Percentiles rank a stretch among this genome's conserved stretches.
Evolutionary conservation across 2,113 vertebrate genomes (phyloP).

Genomic region (Pica pica): DNA sequence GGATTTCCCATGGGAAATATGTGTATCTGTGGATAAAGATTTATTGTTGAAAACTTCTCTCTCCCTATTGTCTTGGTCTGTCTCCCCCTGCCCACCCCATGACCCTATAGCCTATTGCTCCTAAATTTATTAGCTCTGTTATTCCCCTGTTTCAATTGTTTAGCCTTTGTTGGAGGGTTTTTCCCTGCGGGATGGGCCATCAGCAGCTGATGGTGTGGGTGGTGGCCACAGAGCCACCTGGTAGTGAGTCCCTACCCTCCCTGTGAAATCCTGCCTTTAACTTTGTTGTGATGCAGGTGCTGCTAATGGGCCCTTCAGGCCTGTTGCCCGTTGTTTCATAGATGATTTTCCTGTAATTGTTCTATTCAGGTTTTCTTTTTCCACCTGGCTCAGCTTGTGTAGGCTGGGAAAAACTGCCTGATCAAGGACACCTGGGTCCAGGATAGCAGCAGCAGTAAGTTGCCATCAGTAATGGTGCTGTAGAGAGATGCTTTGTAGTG

Average conservation of each 20-base stretch:
- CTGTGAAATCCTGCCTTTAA: not conserved
- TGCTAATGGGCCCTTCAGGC: not conserved
- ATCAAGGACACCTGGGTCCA: not conserved
- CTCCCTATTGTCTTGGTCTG: not conserved
- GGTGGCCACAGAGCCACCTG: not conserved
- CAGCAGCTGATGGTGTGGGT: not conserved
- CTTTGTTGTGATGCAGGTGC: not conserved
- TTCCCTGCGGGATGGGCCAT: not conserved
- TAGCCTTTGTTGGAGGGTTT: not conserved
- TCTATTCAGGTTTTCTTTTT: not conserved
- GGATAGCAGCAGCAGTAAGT: accelerated
- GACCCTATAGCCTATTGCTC: not conserved
- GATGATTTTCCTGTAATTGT: not conserved
- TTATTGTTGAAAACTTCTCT: not conserved
- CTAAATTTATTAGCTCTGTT: not conserved
- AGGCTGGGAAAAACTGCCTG: not conserved
- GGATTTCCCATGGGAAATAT: not conserved
- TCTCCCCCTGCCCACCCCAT: not conserved
- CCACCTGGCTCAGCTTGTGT: not conserved
- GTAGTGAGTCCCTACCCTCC: not conserved
- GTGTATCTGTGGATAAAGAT: not conserved
- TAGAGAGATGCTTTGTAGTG: not conserved
- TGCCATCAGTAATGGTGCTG: not conserved
- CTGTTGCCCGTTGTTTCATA: not conserved
- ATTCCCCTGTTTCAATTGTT: not conserved